Percentiles rank a stretch among this genome's conserved stretches.
Evolutionary conservation across 1,140 invertebrate genomes (phyloP).

Genomic region (Drosophila rufa): DNA sequence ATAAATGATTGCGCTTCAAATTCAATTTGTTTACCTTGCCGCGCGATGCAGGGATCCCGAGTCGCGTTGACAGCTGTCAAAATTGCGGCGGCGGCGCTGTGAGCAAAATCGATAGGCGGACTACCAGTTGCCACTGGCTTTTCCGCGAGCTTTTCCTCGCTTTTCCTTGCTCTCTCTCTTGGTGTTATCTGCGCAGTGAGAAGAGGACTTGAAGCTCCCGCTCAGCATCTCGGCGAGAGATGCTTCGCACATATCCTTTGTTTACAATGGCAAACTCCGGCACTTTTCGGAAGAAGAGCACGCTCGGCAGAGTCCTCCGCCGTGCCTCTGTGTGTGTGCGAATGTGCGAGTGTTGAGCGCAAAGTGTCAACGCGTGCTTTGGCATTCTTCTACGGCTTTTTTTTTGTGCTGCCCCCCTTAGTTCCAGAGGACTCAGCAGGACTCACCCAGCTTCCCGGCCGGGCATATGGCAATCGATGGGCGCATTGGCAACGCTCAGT

Average conservation of each 20-base stretch:
- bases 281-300: constrained; percentile 35
- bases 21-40: constrained; percentile 76
- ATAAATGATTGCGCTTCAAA: constrained; percentile 81
- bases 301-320: constrained; percentile 49
- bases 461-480: constrained; percentile 56
- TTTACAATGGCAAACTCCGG: constrained; percentile 70
- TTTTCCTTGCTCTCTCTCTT: constrained; percentile 4
- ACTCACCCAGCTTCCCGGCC: constrained; percentile 12
- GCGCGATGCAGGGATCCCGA: constrained; percentile 31
- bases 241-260: constrained; percentile 63
- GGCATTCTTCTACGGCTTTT: constrained; percentile 63
- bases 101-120: constrained; percentile 72
- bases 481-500: constrained; percentile 44
- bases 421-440: constrained; percentile 8
- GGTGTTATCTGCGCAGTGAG: constrained; percentile 55
- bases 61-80: constrained; percentile 78
- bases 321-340: constrained; percentile 23
- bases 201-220: constrained; percentile 37
- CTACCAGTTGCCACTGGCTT: constrained; percentile 47
- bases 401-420: constrained; percentile 20
- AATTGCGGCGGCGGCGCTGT: constrained; percentile 63
- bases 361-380: constrained; percentile 83
- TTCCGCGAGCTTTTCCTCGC: constrained; percentile 31
- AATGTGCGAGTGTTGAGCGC: constrained; percentile 74
- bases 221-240: constrained; percentile 47